Base-by-base conservation (phyloP, 2,797 vertebrate genomes). In the Micrastur ruficollis region DNA sequence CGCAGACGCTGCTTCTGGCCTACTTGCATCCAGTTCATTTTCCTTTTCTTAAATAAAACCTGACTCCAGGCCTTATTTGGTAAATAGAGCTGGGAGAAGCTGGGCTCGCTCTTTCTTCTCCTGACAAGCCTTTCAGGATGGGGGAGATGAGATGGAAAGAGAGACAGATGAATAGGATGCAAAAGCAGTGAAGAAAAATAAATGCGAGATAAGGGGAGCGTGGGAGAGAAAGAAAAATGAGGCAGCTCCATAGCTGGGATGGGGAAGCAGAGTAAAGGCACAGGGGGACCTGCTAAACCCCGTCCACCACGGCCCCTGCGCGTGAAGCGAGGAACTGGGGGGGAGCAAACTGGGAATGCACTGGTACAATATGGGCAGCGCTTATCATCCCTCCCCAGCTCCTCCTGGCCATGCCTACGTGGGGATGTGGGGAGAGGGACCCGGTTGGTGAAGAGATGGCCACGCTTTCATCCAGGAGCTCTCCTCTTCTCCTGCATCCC, bases 21-120 rank as follows among this genome's bases (percentile, higher is more conserved):
- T 94, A 91, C 90, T 96, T 95, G 88, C 91, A 95, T 90, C 86
- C 93, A 91, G 78, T 90, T 94, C 50, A 13, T 95, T 87, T 95
- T 81, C 89, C 56, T 83, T 86, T 89, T 93, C 92, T 91, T 91
- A 81, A 92, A 93, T 93, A 95, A 96, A 97, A 96, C 73, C 59
- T 95, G 95, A 87, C 95, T 95, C 73, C 58, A 49, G 95, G 92
- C 91, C 93, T 92, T 94, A 89, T 88, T 95, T 92, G 68, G 93
- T 89, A 94, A 96, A 94, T 63, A 78, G 93, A 88, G 50, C 80
- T 93, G 86, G 89, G 81, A 75, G 81, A 96, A 89, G 90, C 83
- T 47, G 82, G 83, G 90, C 81, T 86, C 2, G 58, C 47, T 67
- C 89, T 89, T 93, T 95, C 90, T 95, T 94, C 87, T 89, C 59